Evolutionary conservation across 2,797 vertebrate species (phyloP), one percentile per base, ranked within the genome.

Genomic region (Lepus oiostolus): DNA sequence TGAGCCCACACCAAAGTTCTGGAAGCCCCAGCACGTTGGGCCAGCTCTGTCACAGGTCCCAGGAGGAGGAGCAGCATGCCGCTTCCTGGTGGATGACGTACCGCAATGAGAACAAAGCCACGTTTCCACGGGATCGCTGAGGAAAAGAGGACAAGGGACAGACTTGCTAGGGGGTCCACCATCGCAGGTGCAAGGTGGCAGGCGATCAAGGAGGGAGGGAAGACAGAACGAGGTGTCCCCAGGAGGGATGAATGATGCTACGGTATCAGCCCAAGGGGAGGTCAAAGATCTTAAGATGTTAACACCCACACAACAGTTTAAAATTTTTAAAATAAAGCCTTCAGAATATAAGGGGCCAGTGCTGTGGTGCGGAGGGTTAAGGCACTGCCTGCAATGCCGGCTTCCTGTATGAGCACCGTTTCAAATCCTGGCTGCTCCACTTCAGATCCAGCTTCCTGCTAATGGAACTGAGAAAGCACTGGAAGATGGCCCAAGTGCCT

Each of bases 71-170:
- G 60, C 9, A 68, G 50, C 16, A 13, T 5, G 26, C 77, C 47
- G 7, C 32, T 63, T 75, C 30, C 67, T 63, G 38, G 62, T 21
- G 70, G 63, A 65, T 5, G 4, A 52, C 4, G 21, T 0, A 0
- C 30, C 35, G 0, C 1, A 42, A 32, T 4, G 38, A 30, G 32
- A 38, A 5, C 42, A 60, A 65, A 7, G 19, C 17, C 19, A 0
- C 24, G 0, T 72, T 28, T 89, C 68, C 26, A 22, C 54, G 75
- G 94, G 60, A 19, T 9, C 1, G 0, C 16, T 11, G 12, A n/a
- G 17, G 32, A 3, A 79, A 17, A 26, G 38, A n/a, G 42, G 17
- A 26, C 0, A 0, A 4, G 71, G 77, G 52, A 4, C 47, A 28
- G 76, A 47, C 19, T 22, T 28, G 2, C 65, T 24, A 28, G 24